phyloP scores from a whole-genome alignment of 2,113 vertebrate genomes.

The Hystrix cristata region DNA sequence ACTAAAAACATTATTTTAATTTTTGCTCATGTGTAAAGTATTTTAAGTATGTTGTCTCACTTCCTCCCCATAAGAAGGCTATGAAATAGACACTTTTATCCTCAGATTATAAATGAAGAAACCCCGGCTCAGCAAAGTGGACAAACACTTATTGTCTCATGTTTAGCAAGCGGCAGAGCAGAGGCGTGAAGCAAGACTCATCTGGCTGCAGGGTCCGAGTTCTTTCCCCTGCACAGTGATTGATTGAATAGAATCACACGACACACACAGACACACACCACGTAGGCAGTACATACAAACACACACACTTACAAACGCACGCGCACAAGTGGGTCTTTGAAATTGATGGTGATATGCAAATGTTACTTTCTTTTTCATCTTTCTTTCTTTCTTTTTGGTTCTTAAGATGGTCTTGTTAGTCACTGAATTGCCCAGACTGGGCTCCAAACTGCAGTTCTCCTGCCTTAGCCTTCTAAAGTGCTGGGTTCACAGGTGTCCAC shows the following conservation, averaged over 20 bases:
- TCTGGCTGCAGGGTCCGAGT: not conserved
- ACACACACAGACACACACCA: not conserved
- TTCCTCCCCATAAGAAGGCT: not conserved
- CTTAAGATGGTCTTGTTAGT: not conserved
- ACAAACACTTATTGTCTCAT: not conserved
- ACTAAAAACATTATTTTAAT: not conserved
- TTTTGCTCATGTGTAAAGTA: not conserved
- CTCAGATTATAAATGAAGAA: not conserved
- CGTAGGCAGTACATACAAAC: too few species aligned
- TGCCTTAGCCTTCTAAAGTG: not conserved
- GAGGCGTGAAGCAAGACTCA: not conserved
- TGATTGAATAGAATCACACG: not conserved
- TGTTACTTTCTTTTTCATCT: not conserved
- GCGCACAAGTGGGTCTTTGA: not conserved
- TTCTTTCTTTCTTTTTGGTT: not conserved
- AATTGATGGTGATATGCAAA: not conserved
- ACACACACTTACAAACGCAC: not conserved
- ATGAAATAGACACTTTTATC: not conserved
- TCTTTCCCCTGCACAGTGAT: not conserved
- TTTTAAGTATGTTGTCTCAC: not conserved
- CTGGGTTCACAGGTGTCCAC: not conserved
- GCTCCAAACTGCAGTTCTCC: not conserved
- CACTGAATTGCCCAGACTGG: not conserved
- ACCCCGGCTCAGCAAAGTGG: not conserved
- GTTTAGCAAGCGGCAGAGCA: not conserved